A percentile compares a stretch with the other conserved stretches of the same genome.
Conservation (phyloP, 2,113 vertebrate genomes). For the Steatornis caripensis region DNA sequence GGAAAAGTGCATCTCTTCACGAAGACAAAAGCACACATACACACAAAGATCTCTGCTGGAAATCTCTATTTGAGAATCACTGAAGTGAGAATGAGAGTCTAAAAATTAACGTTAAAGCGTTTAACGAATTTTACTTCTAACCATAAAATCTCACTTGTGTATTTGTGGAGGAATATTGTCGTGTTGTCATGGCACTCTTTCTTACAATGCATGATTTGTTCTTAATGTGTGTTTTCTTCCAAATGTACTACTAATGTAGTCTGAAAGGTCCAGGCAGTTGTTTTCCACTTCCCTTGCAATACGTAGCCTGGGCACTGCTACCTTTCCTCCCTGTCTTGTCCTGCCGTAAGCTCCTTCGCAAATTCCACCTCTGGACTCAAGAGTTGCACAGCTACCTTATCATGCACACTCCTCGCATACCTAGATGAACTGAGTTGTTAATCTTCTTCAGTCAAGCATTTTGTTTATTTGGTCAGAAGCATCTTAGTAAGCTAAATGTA, state of each 20-base stretch:
- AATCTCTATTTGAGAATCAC: background rate
- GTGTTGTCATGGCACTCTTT: background rate
- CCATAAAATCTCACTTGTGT: background rate
- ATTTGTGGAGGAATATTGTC: background rate
- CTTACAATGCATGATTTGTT: background rate
- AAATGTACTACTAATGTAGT: background rate
- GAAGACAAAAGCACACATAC: background rate
- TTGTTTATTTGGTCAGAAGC: background rate
- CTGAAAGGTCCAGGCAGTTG: background rate
- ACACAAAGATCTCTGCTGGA: background rate
- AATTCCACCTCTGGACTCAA: background rate
- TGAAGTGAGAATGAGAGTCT: background rate
- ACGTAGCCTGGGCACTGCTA: background rate
- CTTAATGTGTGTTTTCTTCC: background rate
- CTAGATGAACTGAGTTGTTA: background rate
- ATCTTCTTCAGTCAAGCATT: background rate
- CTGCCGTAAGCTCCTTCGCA: background rate
- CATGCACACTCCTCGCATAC: background rate
- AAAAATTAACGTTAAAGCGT: background rate
- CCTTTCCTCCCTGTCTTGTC: background rate
- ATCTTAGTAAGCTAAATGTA: background rate
- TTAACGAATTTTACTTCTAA: background rate
- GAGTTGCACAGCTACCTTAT: background rate
- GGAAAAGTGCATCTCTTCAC: background rate
- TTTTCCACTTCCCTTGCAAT: background rate